Base-by-base conservation (phyloP, 37 sponge, comb jelly and placozoan species). In the Halichondria panicea region DNA sequence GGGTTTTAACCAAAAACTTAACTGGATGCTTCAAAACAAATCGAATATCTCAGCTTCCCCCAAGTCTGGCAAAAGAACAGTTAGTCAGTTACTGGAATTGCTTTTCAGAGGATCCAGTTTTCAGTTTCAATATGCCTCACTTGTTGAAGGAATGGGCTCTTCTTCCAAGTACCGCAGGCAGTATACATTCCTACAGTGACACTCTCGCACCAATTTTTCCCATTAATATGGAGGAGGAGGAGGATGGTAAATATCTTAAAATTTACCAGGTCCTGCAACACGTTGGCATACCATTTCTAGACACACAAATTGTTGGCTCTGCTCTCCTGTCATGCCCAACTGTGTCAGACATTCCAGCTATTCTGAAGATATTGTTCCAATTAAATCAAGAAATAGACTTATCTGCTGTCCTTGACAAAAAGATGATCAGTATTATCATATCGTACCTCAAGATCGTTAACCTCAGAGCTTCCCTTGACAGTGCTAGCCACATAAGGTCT, bases 251-350 rank as follows among this genome's bases (percentile, higher is more conserved):
- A n/a, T n/a, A n/a, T n/a, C 1, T 27, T 44, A 45, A 22, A 6
- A 36, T 44, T n/a, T 33, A 43, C 18, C 13, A 33, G 15, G 46
- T 74, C 0, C 9, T 65, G 19, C 1, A 48, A 22, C 33, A 31
- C 21, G 42, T 82, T 28, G 35, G 33, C 57, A 73, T 73, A 40
- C 83, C 83, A 57, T 58, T 74, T 43, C 36, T 82, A 22, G 68
- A 74, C 11, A 82, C 68, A 22, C 11, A 28, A 15, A 38, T 82
- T 30, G 75, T 82, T 18, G 28, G 11, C 3, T 8, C 4, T 35
- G n/a, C n/a, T n/a, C n/a, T n/a, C n/a, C 30, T 33, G 37, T 0
- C 28, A 12, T 82, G 68, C 41, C 83, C 83, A 32, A 36, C 38
- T 21, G 22, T 74, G 5, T 42, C 67, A 38, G 68, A 82, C n/a